Conservation (phyloP, 2,113 vertebrate genomes). For the Dicaeum eximium region DNA sequence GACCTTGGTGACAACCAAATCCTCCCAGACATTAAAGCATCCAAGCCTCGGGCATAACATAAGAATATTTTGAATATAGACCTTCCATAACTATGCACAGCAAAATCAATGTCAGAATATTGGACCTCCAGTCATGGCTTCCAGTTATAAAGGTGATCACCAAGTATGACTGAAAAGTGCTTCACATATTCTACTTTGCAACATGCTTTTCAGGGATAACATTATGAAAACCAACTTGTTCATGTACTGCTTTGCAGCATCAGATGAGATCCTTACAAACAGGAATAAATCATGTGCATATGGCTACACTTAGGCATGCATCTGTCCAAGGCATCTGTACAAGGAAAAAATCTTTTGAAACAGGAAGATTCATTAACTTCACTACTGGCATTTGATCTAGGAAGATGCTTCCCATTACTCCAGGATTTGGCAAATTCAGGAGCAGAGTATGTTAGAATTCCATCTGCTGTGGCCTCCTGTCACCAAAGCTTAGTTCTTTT, state of each 20-base stretch:
- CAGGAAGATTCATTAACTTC: not conserved
- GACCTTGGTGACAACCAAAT: not conserved
- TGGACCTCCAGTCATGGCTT: not conserved
- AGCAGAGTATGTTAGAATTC: not conserved
- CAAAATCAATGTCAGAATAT: not conserved
- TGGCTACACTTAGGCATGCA: not conserved
- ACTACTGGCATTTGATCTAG: not conserved
- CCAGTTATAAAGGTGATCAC: not conserved
- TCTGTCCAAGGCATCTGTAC: not conserved
- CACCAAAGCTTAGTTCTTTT: not conserved
- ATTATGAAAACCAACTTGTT: not conserved
- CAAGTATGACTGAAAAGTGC: not conserved
- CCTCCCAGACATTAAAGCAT: not conserved
- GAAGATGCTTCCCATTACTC: not conserved
- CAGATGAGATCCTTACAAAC: not conserved
- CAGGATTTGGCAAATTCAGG: not conserved
- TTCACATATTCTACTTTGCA: not conserved
- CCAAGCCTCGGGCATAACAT: not conserved
- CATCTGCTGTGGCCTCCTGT: not conserved
- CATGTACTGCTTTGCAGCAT: not conserved
- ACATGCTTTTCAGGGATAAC: not conserved
- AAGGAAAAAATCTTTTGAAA: not conserved
- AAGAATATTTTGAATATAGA: not conserved
- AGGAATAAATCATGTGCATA: not conserved
- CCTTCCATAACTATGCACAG: not conserved